These are phyloP conservation scores for Hirtodrosophila confusa DNA, from an alignment of 2,888 invertebrate genomes.

Conservation along the genomic window DNA sequence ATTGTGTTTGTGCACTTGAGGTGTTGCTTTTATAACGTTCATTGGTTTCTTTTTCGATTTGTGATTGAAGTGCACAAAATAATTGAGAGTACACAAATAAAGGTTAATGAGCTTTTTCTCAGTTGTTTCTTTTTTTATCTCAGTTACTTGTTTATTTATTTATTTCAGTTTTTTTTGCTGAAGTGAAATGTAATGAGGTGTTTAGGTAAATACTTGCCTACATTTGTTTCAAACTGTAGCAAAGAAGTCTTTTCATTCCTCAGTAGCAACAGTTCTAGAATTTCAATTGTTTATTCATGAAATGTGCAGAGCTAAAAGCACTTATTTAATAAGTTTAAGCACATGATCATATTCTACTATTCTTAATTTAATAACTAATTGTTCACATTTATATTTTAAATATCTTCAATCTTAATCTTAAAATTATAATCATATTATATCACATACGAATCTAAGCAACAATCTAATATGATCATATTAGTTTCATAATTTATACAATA, in stretches of 20 bases:
- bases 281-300: no score
- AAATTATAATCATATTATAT: no score
- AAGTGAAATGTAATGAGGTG: slow-evolving; percentile 33
- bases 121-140: slow-evolving; percentile 14
- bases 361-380: no score
- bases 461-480: no score
- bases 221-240: not conserved
- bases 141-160: slow-evolving; percentile 18
- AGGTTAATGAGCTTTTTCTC: slow-evolving; percentile 74
- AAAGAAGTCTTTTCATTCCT: not conserved
- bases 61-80: slow-evolving; percentile 57
- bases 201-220: slow-evolving; percentile 18
- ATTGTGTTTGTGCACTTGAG: slow-evolving; percentile 30
- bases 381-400: no score
- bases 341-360: no score
- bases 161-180: not conserved
- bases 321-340: no score
- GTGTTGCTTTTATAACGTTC: slow-evolving; percentile 37
- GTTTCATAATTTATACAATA: no score
- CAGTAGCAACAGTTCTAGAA: not conserved
- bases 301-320: no score
- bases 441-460: no score
- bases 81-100: slow-evolving; percentile 57
- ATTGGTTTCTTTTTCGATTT: slow-evolving; percentile 45
- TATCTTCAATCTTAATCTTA: no score